A percentile compares a stretch with the other conserved stretches of the same genome.
Conservation (phyloP, 2,888 invertebrate species). For the Portevinia maculata region DNA sequence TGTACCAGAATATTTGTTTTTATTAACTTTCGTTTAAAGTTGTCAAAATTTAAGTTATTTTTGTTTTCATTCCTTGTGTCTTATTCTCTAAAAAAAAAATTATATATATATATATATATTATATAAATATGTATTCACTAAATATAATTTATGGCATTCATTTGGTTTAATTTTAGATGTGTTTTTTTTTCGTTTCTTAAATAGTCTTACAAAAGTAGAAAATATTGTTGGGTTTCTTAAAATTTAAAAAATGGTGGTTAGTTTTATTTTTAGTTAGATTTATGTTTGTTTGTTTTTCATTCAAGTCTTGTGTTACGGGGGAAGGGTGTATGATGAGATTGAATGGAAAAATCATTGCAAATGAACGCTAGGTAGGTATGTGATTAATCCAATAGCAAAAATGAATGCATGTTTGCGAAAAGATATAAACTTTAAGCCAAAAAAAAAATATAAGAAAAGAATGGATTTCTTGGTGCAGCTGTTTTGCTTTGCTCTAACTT, state of each 20-base stretch:
- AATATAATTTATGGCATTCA: slow-evolving; percentile 73
- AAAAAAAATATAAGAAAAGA: too few species aligned
- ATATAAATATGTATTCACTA: slow-evolving; percentile 72
- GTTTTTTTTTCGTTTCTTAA: slow-evolving; percentile 34
- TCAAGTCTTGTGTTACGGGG: slow-evolving; percentile 71
- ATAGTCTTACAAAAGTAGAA: slow-evolving; percentile 57
- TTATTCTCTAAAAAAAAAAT: slow-evolving; percentile 45
- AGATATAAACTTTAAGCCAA: too few species aligned
- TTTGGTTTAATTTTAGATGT: slow-evolving; percentile 59
- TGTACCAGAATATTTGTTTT: slow-evolving; percentile 34
- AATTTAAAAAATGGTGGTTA: slow-evolving; percentile 45
- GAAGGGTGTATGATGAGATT: slow-evolving; percentile 42
- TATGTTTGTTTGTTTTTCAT: slow-evolving; percentile 29
- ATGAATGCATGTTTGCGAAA: too few species aligned
- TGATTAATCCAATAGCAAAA: too few species aligned
- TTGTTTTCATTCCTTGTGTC: slow-evolving; percentile 29
- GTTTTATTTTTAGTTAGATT: slow-evolving; percentile 35
- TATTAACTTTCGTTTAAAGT: slow-evolving; percentile 16
- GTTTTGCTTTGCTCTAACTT: too few species aligned
- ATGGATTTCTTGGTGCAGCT: too few species aligned
- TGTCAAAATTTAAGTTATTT: slow-evolving; percentile 28
- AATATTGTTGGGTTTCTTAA: slow-evolving; percentile 38
- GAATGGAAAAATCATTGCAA: slow-evolving; percentile 16
- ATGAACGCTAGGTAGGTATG: too few species aligned
- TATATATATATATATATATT: slow-evolving; percentile 52